phyloP scores from a whole-genome alignment of 2,113 vertebrate genomes.

The Aspiorhynchus laticeps region DNA sequence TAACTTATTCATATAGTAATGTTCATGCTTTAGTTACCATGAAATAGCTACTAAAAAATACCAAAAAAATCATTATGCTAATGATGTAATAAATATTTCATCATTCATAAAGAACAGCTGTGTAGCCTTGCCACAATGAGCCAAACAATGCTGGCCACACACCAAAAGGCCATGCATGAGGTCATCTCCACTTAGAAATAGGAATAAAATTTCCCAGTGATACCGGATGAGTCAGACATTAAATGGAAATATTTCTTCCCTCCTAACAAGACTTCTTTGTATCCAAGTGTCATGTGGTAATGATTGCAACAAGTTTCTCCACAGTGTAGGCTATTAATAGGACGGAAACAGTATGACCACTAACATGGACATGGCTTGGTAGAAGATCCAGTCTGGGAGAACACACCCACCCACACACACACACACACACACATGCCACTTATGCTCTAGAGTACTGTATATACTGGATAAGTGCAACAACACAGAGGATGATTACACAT shows the following conservation, averaged over 20 bases:
- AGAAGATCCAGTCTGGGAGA: background rate
- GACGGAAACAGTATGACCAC: conserved; percentile 11
- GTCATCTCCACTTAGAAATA: conserved; percentile 42
- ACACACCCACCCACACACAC: background rate
- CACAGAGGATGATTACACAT: conserved; percentile 14
- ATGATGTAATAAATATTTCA: background rate
- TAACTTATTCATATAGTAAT: too few species aligned
- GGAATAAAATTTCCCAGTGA: conserved; percentile 19
- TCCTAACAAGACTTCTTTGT: conserved; percentile 51
- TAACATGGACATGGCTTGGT: conserved; percentile 4
- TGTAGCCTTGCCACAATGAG: background rate
- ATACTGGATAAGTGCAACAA: conserved; percentile 27
- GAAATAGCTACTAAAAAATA: too few species aligned
- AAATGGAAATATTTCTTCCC: conserved; percentile 23
- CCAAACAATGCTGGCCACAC: conserved; percentile 18
- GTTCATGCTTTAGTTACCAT: too few species aligned
- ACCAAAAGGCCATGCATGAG: conserved; percentile 24
- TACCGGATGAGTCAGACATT: conserved; percentile 27
- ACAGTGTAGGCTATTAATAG: conserved; percentile 34
- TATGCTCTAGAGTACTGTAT: background rate
- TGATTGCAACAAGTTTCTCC: conserved; percentile 45
- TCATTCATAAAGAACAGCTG: conserved; percentile 20
- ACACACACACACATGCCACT: background rate
- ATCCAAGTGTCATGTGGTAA: conserved; percentile 32
- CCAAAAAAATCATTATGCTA: background rate